Evolutionary conservation across 1,140 invertebrate species (phyloP), one percentile per base, ranked within the genome.

Genomic region (Temnothorax curvispinosus): DNA sequence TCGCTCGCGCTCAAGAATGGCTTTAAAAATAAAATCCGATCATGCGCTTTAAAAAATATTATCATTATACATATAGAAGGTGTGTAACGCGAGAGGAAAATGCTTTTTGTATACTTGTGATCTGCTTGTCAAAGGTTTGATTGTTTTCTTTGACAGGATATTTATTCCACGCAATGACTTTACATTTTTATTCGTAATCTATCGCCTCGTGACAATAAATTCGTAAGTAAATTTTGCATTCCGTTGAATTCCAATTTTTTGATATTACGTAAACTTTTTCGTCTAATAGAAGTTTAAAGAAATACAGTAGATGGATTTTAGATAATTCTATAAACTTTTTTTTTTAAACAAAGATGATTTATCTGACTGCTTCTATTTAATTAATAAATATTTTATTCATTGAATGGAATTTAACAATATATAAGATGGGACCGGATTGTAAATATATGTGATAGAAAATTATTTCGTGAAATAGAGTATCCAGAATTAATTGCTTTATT

Each of bases 211-310:
- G 32, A 54, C 35, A 35, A 3, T 35, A 21, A 74, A 74, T 54
- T 21, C n/a, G 21, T 44, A 38, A 74, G n/a, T 18, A 18, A 38
- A 56, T 18, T 74, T 38, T 56, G n/a, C 71, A 74, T 54, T 74
- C 11, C 47, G 47, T 0, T 47, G 11, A 47, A 13, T 47, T 13
- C 18, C 62, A 65, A 41, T 65, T 65, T 65, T 65, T 38, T n/a
- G 0, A n/a, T 21, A 65, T 11, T 21, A 3, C 21, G 5, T 54
- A 32, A 21, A 69, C 1, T n/a, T 13, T 54, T 21, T 56, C 11
- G n/a, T 11, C 9, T 74, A 11, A 3, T 13, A 38, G 18, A 56
- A 41, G 38, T 35, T 56, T 56, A 38, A 54, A 50, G 27, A 74
- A 74, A n/a, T 3, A 56, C 4, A 56, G 18, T 38, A 38, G 32